Conservation (phyloP, 2,113 vertebrate species). For the Apus apus region DNA sequence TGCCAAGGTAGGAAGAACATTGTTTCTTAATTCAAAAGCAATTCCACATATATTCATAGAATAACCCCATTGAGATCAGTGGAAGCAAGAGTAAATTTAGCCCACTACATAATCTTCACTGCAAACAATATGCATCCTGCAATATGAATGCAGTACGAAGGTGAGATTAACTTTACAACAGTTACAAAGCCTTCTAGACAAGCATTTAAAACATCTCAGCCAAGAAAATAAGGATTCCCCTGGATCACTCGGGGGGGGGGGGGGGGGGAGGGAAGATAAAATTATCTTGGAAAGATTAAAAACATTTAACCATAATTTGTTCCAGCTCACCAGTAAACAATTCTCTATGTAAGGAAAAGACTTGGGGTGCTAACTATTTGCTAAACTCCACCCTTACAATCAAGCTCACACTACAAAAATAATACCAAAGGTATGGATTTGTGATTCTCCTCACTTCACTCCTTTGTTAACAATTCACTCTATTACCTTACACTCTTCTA, state of each 20-base stretch:
- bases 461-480: not conserved
- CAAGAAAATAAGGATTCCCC: not conserved
- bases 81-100: not conserved
- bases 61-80: not conserved
- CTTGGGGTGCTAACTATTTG: not conserved
- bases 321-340: not conserved
- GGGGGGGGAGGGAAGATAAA: fast-evolving
- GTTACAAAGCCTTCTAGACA: not conserved
- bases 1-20: not conserved
- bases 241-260: not conserved
- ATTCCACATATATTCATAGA: not conserved
- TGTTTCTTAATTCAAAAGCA: not conserved
- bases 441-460: not conserved
- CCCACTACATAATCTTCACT: not conserved
- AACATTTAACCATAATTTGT: not conserved
- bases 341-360: not conserved
- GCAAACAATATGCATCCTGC: not conserved
- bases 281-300: not conserved
- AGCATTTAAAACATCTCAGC: not conserved
- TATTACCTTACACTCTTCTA: not conserved
- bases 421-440: not conserved
- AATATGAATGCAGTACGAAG: not conserved
- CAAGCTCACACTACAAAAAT: not conserved
- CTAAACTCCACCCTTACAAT: not conserved
- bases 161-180: not conserved